A percentile compares a stretch with the other conserved stretches of the same genome.
These are phyloP conservation scores for Parauchenoglanis ngamensis DNA, from an alignment of 2,797 vertebrate species.

Conservation along the genomic window DNA sequence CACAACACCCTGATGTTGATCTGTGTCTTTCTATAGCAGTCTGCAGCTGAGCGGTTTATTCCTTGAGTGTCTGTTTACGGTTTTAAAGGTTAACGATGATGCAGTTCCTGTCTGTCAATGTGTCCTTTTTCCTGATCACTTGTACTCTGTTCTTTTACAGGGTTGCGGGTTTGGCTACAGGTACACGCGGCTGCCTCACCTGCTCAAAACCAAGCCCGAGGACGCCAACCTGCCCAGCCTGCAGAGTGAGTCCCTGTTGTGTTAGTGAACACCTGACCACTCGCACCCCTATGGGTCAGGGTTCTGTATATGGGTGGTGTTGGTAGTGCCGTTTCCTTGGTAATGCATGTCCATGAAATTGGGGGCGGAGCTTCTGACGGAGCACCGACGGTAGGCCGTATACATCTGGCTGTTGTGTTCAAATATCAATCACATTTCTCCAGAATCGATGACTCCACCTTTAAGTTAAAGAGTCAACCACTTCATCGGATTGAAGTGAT, in stretches of 20 bases:
- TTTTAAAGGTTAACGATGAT: not conserved
- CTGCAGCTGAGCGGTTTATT: not conserved
- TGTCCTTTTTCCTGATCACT: not conserved
- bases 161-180: constrained; percentile 98
- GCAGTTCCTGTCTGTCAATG: not conserved
- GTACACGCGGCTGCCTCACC: constrained; percentile 93
- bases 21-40: not conserved
- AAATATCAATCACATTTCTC: too few species aligned
- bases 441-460: too few species aligned
- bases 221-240: constrained; percentile 95
- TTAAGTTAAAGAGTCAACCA: not conserved
- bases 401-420: too few species aligned
- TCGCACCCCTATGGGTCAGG: not conserved
- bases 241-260: constrained; percentile 85
- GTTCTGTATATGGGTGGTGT: too few species aligned
- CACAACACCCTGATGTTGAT: too few species aligned
- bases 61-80: not conserved
- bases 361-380: too few species aligned
- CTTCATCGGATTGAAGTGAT: not conserved
- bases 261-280: not conserved
- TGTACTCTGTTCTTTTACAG: constrained; percentile 63
- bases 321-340: too few species aligned
- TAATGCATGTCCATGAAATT: too few species aligned
- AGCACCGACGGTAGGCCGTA: too few species aligned
- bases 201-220: constrained; percentile 96